These are phyloP conservation scores for Cantharis flavilabris DNA, from an alignment of 2,888 invertebrate species.

Conservation along the genomic window DNA sequence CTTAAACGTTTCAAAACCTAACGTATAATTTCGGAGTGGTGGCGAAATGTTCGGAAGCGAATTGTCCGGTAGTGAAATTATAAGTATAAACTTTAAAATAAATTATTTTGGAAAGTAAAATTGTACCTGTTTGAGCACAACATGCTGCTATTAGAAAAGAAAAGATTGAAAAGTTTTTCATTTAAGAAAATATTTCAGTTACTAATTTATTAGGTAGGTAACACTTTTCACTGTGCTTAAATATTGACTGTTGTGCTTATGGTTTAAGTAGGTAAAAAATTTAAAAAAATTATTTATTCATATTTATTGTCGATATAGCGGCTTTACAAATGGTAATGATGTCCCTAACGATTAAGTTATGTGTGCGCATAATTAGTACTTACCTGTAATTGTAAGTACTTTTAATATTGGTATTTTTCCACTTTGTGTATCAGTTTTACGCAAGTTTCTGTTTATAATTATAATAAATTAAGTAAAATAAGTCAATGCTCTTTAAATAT, in stretches of 20 bases:
- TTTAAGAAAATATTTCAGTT: background rate
- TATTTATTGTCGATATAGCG: background rate
- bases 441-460: background rate
- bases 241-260: background rate
- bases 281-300: background rate
- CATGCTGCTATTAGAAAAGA: background rate
- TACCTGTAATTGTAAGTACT: background rate
- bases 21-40: too few relatives aligned
- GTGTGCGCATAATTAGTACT: background rate
- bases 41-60: too few relatives aligned
- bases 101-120: background rate
- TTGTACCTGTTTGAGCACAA: background rate
- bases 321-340: background rate
- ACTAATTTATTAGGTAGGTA: background rate
- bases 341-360: background rate
- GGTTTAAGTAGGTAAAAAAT: background rate
- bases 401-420: background rate
- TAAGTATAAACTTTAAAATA: too few relatives aligned
- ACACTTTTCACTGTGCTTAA: background rate
- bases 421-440: background rate
- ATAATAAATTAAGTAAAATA: background rate
- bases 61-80: too few relatives aligned
- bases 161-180: background rate
- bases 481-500: background rate
- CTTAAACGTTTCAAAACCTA: too few relatives aligned